Evolutionary conservation across 2,113 vertebrate species (phyloP).

Genomic region (Origma solitaria): DNA sequence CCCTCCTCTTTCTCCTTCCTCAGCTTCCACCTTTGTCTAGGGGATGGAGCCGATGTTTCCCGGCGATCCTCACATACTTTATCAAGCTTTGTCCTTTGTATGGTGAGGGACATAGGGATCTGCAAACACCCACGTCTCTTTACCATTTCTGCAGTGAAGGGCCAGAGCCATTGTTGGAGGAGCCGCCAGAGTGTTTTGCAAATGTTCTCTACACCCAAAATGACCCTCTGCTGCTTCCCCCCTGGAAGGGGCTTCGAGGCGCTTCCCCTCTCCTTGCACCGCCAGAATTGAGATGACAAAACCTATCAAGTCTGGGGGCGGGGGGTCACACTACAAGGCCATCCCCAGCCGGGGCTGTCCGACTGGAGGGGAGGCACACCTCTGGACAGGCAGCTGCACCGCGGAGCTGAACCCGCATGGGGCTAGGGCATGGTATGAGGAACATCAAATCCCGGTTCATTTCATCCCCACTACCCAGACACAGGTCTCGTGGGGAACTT

Average conservation of each 20-base stretch:
- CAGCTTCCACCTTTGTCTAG: slow-evolving; percentile 14
- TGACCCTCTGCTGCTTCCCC: neutral
- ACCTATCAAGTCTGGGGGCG: too few species aligned
- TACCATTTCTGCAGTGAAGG: slow-evolving; percentile 56
- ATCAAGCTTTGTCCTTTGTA: slow-evolving; percentile 48
- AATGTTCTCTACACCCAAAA: slow-evolving; percentile 36
- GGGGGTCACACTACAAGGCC: accelerated
- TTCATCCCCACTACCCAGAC: accelerated
- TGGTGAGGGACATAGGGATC: slow-evolving; percentile 3
- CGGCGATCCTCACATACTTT: slow-evolving; percentile 35
- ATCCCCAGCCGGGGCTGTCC: neutral
- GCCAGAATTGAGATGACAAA: neutral
- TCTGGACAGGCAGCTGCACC: neutral
- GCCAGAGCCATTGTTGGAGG: slow-evolving; percentile 36
- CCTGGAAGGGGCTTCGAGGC: neutral
- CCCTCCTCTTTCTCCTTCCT: neutral
- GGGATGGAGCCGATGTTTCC: slow-evolving; percentile 21
- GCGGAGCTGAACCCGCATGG: accelerated
- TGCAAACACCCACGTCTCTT: slow-evolving; percentile 51
- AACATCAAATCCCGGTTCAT: neutral
- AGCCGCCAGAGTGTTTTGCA: slow-evolving; percentile 49
- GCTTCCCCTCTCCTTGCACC: neutral
- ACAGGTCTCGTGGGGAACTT: accelerated
- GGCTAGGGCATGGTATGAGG: accelerated
- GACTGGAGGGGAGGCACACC: accelerated